Conservation (phyloP, 2,888 invertebrate species). For the Hydraecia micacea region DNA sequence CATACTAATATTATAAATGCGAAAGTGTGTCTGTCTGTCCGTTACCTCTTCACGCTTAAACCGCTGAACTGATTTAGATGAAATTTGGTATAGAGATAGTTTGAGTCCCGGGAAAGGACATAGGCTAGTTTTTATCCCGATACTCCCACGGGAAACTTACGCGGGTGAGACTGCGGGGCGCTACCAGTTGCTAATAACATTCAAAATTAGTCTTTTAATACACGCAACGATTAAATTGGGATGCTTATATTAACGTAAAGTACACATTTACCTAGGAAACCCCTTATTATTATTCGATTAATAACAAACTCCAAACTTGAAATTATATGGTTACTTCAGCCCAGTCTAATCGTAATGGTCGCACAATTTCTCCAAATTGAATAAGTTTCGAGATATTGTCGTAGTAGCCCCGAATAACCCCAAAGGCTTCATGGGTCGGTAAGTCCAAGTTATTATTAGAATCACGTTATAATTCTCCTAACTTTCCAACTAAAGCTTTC, state of each 20-base stretch:
- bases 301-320: slow-evolving; percentile 25
- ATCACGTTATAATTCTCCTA: slow-evolving; percentile 70
- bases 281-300: slow-evolving; percentile 42
- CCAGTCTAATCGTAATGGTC: slow-evolving; percentile 64
- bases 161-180: too few species aligned
- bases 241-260: background rate
- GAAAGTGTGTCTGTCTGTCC: too few species aligned
- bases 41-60: too few species aligned
- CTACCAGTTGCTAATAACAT: too few species aligned
- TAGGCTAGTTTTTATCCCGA: too few species aligned
- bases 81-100: too few species aligned
- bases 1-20: too few species aligned
- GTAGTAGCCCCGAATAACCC: slow-evolving; percentile 68
- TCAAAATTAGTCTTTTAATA: background rate
- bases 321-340: slow-evolving; percentile 56
- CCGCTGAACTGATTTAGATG: too few species aligned
- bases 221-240: background rate
- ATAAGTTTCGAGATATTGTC: slow-evolving; percentile 79
- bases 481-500: slow-evolving; percentile 60
- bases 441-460: slow-evolving; percentile 78
- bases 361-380: slow-evolving; percentile 78
- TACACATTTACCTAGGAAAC: slow-evolving; percentile 13
- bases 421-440: slow-evolving; percentile 67
- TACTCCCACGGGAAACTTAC: too few species aligned
- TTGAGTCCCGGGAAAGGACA: too few species aligned